Percentiles rank a stretch among this genome's conserved stretches.
These are phyloP conservation scores for Porphyrio hochstetteri DNA, from an alignment of 2,113 vertebrate genomes.

Conservation along the genomic window DNA sequence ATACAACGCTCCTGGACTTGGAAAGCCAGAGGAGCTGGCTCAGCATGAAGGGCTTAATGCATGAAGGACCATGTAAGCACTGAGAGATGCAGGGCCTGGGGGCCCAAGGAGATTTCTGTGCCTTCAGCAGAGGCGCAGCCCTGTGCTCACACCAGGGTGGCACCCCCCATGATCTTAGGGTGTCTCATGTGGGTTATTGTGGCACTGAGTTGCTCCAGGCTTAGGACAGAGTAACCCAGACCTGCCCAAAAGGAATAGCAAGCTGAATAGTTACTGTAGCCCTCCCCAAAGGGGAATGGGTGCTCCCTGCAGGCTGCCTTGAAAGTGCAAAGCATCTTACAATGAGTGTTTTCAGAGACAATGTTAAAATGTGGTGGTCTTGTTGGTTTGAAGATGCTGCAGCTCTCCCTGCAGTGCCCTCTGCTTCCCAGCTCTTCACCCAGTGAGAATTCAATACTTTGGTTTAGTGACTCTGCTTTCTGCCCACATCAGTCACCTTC, in stretches of 20 bases:
- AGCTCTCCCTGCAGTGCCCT: not conserved
- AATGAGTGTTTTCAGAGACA: not conserved
- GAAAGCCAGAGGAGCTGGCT: not conserved
- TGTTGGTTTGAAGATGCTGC: not conserved
- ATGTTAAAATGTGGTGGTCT: not conserved
- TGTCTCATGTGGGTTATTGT: not conserved
- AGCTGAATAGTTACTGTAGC: not conserved
- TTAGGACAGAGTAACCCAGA: not conserved
- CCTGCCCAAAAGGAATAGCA: not conserved
- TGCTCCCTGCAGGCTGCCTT: not conserved
- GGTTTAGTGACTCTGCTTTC: not conserved
- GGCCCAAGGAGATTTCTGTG: not conserved
- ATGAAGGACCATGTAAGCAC: accelerated
- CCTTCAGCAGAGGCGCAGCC: not conserved
- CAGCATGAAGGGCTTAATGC: not conserved
- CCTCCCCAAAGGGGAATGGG: not conserved
- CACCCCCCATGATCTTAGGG: too few relatives aligned
- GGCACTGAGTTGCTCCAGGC: not conserved
- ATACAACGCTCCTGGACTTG: accelerated
- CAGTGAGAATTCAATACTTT: not conserved
- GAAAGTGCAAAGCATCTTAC: not conserved
- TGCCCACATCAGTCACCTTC: not conserved
- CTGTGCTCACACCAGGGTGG: not conserved
- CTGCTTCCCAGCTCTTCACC: not conserved
- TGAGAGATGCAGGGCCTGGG: not conserved